Percentiles rank a stretch among this genome's conserved stretches.
These are phyloP conservation scores for Nemapogon koenigi DNA, from an alignment of 2,888 invertebrate species.

Conservation along the genomic window DNA sequence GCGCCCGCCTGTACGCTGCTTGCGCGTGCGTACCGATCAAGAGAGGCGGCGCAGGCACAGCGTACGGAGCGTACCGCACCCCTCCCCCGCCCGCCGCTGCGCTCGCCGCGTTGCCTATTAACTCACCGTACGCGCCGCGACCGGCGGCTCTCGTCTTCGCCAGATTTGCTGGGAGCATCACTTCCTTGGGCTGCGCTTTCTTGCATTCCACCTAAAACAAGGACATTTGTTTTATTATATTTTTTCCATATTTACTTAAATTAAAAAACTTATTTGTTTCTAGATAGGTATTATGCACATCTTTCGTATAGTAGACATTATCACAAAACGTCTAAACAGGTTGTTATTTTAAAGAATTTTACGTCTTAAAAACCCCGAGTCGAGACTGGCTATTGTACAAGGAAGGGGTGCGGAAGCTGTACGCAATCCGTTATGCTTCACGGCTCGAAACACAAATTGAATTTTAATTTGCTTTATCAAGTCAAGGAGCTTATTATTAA, in stretches of 20 bases:
- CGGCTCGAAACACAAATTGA: constrained; percentile 56
- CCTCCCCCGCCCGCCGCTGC: constrained; percentile 53
- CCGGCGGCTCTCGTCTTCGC: constrained; percentile 95
- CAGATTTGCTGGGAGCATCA: constrained; percentile 97
- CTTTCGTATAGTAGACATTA: too few relatives aligned
- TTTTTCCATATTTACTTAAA: too few relatives aligned
- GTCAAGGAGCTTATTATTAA: constrained; percentile 56
- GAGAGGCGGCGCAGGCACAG: constrained; percentile 60
- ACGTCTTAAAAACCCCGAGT: too few relatives aligned
- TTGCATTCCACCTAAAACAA: constrained; percentile 96
- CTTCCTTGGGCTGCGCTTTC: constrained; percentile 99
- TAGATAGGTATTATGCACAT: too few relatives aligned
- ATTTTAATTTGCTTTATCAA: constrained; percentile 59
- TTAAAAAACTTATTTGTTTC: too few relatives aligned
- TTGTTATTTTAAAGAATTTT: too few relatives aligned
- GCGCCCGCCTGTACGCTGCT: constrained; percentile 48
- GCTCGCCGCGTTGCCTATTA: constrained; percentile 79
- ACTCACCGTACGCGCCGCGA: constrained; percentile 98
- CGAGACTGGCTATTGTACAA: too few relatives aligned
- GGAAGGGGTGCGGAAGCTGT: constrained; percentile 51
- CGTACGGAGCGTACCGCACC: constrained; percentile 70
- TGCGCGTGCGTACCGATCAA: constrained; percentile 45
- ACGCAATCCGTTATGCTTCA: constrained; percentile 57
- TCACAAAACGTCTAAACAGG: too few relatives aligned
- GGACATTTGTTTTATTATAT: too few relatives aligned